Conservation (phyloP, 2,113 vertebrate species). For the Psilopsiagon aurifrons region DNA sequence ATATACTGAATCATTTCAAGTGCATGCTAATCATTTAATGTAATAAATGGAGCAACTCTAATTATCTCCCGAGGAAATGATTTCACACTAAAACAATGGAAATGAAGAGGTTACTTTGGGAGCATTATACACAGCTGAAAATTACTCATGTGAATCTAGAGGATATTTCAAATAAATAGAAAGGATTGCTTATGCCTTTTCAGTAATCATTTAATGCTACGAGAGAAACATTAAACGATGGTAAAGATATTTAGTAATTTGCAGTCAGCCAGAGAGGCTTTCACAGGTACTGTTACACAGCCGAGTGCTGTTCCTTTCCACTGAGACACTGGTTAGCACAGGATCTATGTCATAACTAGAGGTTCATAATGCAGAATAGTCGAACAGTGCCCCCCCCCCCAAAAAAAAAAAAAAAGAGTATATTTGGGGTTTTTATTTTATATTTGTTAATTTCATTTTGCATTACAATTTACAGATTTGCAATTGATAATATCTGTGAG, state of each 20-base stretch:
- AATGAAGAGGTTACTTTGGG: conserved; percentile 81
- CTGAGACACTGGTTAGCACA: conserved; percentile 4
- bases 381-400: background rate
- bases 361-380: conserved; percentile 10
- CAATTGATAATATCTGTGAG: background rate
- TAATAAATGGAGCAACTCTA: conserved; percentile 88
- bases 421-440: background rate
- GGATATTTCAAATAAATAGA: conserved; percentile 64
- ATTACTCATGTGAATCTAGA: conserved; percentile 74
- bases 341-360: conserved; percentile 37
- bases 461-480: background rate
- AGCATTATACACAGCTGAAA: conserved; percentile 77
- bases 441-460: background rate
- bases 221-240: conserved; percentile 16
- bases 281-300: background rate
- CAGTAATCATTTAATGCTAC: conserved; percentile 42
- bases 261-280: conserved; percentile 31
- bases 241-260: conserved; percentile 55
- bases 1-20: conserved; percentile 85
- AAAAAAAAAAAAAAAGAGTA: conserved; percentile 22
- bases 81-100: conserved; percentile 88
- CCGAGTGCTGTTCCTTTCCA: conserved; percentile 31
- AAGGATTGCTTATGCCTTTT: conserved; percentile 32
- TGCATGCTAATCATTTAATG: conserved; percentile 87
- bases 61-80: conserved; percentile 88